A percentile compares a stretch with the other conserved stretches of the same genome.
phyloP scores from a whole-genome alignment of 2,113 vertebrate genomes.

The Laticauda laticaudata region DNA sequence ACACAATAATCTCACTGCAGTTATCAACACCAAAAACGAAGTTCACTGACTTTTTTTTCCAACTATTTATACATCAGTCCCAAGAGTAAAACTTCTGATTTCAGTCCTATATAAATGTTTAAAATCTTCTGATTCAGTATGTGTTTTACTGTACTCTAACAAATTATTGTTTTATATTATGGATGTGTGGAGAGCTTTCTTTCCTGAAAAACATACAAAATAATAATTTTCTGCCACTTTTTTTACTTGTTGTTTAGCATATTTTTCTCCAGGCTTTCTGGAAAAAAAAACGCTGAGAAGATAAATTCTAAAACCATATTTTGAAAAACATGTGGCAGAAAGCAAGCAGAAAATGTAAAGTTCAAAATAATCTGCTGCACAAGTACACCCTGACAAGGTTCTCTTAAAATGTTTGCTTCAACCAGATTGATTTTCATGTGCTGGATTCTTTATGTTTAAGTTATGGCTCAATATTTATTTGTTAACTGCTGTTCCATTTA shows the following conservation, averaged over 20 bases:
- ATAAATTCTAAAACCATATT: not conserved
- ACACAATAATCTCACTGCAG: not conserved
- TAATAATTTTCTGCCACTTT: not conserved
- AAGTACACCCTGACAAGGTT: not conserved
- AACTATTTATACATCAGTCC: not conserved
- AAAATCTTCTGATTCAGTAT: not conserved
- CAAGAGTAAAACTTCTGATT: not conserved
- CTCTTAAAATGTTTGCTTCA: not conserved
- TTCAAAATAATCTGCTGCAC: not conserved
- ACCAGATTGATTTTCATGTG: not conserved
- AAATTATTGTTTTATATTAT: not conserved
- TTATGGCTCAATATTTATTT: not conserved
- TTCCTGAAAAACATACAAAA: not conserved
- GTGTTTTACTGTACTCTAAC: not conserved
- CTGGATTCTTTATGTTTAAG: not conserved
- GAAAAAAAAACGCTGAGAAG: not conserved
- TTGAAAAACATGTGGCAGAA: not conserved
- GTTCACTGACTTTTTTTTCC: not conserved
- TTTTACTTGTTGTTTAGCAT: not conserved
- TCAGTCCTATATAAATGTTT: not conserved
- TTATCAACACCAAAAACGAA: not conserved
- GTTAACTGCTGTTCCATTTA: not conserved
- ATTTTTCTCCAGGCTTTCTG: not conserved
- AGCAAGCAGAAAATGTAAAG: not conserved
- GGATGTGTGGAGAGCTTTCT: not conserved